phyloP scores from a whole-genome alignment of 2,888 invertebrate genomes.

The Eretmocerus hayati region DNA sequence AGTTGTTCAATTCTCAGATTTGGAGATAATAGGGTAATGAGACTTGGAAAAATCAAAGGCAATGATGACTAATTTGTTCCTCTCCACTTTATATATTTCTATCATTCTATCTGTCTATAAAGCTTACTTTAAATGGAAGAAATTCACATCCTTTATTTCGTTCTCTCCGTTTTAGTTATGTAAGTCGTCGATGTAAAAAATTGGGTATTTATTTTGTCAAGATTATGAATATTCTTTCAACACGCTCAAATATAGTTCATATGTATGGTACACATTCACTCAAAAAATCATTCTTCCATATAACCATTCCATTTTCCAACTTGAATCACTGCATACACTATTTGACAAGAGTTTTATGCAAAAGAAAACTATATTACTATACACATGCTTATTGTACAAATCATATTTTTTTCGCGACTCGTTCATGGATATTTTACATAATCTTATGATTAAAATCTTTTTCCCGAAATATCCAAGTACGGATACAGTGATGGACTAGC shows the following conservation, averaged over 20 bases:
- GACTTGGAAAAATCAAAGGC: conserved; percentile 1
- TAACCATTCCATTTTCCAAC: conserved; percentile 9
- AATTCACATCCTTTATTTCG: conserved; percentile 10
- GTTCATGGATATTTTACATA: neutral
- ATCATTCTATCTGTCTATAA: conserved; percentile 2
- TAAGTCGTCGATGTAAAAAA: conserved; percentile 15
- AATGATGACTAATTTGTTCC: conserved; percentile 7
- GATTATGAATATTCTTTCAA: conserved; percentile 12
- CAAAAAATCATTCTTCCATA: neutral
- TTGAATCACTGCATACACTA: conserved; percentile 15
- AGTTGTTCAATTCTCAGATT: too few relatives aligned
- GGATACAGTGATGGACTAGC: neutral
- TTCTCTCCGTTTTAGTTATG: conserved; percentile 9
- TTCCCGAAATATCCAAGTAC: too few relatives aligned
- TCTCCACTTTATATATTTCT: conserved; percentile 4
- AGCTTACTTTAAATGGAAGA: conserved; percentile 13
- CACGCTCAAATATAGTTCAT: conserved; percentile 9
- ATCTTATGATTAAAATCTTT: too few relatives aligned
- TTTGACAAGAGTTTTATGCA: conserved; percentile 11
- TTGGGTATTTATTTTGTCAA: conserved; percentile 10
- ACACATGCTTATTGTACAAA: neutral
- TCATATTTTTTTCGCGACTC: neutral
- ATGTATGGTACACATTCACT: neutral
- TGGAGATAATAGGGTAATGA: too few relatives aligned
- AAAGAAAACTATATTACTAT: neutral